Base-by-base conservation (phyloP, 1,140 invertebrate genomes). In the Dreissena rostriformis region DNA sequence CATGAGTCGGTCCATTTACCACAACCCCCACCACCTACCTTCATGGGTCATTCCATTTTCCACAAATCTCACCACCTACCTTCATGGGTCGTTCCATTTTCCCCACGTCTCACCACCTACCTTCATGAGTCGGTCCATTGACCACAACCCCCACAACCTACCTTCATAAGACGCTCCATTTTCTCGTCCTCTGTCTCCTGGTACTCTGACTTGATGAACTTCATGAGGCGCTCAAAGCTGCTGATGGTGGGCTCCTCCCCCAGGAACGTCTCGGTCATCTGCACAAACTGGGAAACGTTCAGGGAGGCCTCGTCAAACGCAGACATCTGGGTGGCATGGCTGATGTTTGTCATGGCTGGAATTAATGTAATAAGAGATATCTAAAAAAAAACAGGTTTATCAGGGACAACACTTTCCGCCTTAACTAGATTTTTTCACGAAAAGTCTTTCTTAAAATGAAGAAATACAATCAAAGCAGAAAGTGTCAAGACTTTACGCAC, bases 251-350 rank as follows among this genome's bases (percentile, higher is more conserved):
- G 91, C 14, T 88, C 86, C 52, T 91, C 84, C 15, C 92, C 90
- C 0, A 93, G 86, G 84, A 92, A 93, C 10, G 91, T 93, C 74
- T 93, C 92, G 0, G 90, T 91, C 77, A 93, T 75, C 57, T 92
- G 90, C 0, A 93, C 91, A 89, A 93, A 93, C 90, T 93, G 93
- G 0, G 90, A 91, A 19, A 92, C 88, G 86, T 92, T 93, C 39
- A 93, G 75, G 0, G 87, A 89, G 81, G 85, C 89, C 86, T 93
- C 92, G 71, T 93, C 91, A 91, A 93, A 93, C 0, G 90, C 91
- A 19, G 93, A 93, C 39, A 89, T 82, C 71, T 91, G 90, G 8
- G 92, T 92, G 55, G 85, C 86, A 14, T 82, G 83, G 57, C 86
- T 89, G 19, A 76, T 53, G 6, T 78, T 67, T 14, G 89, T 89